A percentile compares a stretch with the other conserved stretches of the same genome.
phyloP scores from a whole-genome alignment of 1,140 invertebrate genomes.

The Leptinotarsa defecta region DNA sequence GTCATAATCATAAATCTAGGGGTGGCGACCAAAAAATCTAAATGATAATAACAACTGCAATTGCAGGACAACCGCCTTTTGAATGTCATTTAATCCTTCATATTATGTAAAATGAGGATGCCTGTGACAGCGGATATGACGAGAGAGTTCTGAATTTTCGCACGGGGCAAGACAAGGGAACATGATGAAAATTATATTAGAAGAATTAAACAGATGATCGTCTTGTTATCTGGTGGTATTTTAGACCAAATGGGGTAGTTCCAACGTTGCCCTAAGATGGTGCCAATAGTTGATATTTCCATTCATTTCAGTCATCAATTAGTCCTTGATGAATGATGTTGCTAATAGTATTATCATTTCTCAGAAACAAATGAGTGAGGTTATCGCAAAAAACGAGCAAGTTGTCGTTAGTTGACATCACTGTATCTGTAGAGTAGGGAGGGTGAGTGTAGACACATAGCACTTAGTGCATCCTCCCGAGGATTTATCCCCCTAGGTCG shows the following conservation, averaged over 20 bases:
- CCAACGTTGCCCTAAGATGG: neutral
- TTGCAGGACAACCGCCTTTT: neutral
- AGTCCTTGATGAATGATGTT: no score
- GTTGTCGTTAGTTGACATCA: no score
- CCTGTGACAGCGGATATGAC: neutral
- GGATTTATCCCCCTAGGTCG: no score
- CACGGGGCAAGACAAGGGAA: neutral
- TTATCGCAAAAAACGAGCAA: no score
- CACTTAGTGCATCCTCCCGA: no score
- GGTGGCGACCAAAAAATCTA: neutral
- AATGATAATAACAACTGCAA: constrained; percentile 5
- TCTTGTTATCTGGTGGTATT: neutral
- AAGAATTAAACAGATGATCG: neutral
- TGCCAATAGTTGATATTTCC: neutral
- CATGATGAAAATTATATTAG: neutral
- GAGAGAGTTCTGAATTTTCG: neutral
- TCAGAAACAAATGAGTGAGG: no score
- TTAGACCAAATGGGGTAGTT: neutral
- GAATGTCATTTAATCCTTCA: constrained; percentile 3
- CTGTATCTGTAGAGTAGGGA: no score
- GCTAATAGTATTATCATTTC: neutral
- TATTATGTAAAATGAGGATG: neutral
- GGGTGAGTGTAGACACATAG: no score
- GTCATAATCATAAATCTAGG: neutral
- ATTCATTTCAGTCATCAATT: no score